phyloP scores from a whole-genome alignment of 2,797 vertebrate genomes.

The Cirrhinus mrigala region DNA sequence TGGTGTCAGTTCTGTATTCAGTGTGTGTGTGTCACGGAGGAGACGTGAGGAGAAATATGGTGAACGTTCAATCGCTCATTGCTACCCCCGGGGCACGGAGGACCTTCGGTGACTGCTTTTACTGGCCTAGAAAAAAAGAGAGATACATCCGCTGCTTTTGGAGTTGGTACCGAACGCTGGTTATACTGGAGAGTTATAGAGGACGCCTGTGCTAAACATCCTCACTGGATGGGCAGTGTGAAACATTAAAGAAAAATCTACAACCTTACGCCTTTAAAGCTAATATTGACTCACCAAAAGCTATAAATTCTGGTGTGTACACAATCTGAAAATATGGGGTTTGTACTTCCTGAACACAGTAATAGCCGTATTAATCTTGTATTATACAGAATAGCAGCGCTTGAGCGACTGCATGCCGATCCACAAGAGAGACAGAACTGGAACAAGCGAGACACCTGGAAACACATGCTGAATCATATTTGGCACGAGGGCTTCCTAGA shows the following conservation, averaged over 20 bases:
- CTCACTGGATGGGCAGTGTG: neutral
- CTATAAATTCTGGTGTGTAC: conserved; percentile 45
- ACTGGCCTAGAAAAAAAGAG: conserved; percentile 33
- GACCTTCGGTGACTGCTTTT: conserved; percentile 47
- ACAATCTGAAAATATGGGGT: conserved; percentile 27
- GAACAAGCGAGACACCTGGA: conserved; percentile 28
- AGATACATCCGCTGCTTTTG: conserved; percentile 25
- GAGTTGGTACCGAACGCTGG: neutral
- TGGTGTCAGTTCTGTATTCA: neutral
- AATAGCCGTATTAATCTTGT: conserved; percentile 32
- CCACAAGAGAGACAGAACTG: conserved; percentile 22
- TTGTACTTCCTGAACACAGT: conserved; percentile 14
- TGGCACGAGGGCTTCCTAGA: conserved; percentile 27
- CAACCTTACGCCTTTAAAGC: conserved; percentile 43
- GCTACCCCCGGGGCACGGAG: conserved; percentile 24
- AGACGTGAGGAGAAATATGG: conserved; percentile 40
- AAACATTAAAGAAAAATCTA: conserved; percentile 41
- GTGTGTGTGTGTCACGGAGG: conserved; percentile 23
- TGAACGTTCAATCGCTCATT: conserved; percentile 12
- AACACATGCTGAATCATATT: conserved; percentile 13
- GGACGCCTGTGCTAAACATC: neutral
- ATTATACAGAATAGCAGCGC: conserved; percentile 9
- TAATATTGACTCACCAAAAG: conserved; percentile 39
- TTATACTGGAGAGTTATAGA: conserved; percentile 37
- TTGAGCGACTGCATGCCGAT: conserved; percentile 24